These are phyloP conservation scores for Eumacrocentrus americanus DNA, from an alignment of 2,888 invertebrate species.

Conservation along the genomic window DNA sequence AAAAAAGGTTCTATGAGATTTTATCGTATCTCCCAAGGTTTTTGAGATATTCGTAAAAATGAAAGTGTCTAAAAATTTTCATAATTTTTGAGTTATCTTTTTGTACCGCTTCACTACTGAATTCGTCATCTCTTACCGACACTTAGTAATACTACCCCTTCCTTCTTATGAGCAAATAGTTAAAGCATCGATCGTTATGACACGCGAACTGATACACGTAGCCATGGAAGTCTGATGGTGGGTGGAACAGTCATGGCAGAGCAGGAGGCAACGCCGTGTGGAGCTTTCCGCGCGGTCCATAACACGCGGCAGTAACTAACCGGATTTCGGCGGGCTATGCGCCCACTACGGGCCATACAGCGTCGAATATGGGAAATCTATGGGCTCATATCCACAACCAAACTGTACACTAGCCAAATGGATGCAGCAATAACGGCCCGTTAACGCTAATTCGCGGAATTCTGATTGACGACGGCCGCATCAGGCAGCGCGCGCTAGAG, in stretches of 20 bases:
- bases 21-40: too few relatives aligned
- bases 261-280: slow-evolving; percentile 27
- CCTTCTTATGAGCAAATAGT: too few relatives aligned
- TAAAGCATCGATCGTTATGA: too few relatives aligned
- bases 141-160: too few relatives aligned
- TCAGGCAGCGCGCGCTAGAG: slow-evolving; percentile 40
- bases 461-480: slow-evolving; percentile 60
- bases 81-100: too few relatives aligned
- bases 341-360: slow-evolving; percentile 49
- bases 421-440: slow-evolving; percentile 62
- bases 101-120: too few relatives aligned
- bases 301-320: slow-evolving; percentile 60
- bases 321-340: slow-evolving; percentile 58
- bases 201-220: too few relatives aligned
- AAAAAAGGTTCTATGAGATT: too few relatives aligned
- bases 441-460: slow-evolving; percentile 63
- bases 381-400: slow-evolving; percentile 60
- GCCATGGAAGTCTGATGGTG: slow-evolving; percentile 9
- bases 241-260: neutral
- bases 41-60: too few relatives aligned
- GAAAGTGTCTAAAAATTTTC: too few relatives aligned
- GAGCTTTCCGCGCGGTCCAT: slow-evolving; percentile 47
- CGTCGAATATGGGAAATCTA: slow-evolving; percentile 60
- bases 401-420: slow-evolving; percentile 61
- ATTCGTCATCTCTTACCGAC: too few relatives aligned